These are phyloP conservation scores for mouse (Mus musculus) DNA, from an alignment of 2,113 vertebrate genomes.

Conservation along the genomic window GRCm39 chr9:22921501-22922000, in stretches of 20 bases:
- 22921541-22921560: not conserved
- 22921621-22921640: not conserved
- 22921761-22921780: not conserved
- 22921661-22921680: not conserved
- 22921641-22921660: not conserved
- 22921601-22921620: not conserved
- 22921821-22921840: not conserved
- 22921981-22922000: not conserved
- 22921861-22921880: no score
- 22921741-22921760: not conserved
- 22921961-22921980: not conserved
- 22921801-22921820: not conserved
- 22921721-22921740: not conserved
- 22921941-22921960: not conserved
- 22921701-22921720: not conserved
- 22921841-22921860: not conserved
- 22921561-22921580: not conserved
- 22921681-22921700: not conserved
- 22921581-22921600: not conserved
- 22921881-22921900: no score
- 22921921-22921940: not conserved
- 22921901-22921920: no score
- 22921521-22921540: not conserved
- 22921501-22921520: no score
- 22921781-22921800: not conserved